phyloP scores from a whole-genome alignment of 2,113 vertebrate species.

The Silurus glanis region DNA sequence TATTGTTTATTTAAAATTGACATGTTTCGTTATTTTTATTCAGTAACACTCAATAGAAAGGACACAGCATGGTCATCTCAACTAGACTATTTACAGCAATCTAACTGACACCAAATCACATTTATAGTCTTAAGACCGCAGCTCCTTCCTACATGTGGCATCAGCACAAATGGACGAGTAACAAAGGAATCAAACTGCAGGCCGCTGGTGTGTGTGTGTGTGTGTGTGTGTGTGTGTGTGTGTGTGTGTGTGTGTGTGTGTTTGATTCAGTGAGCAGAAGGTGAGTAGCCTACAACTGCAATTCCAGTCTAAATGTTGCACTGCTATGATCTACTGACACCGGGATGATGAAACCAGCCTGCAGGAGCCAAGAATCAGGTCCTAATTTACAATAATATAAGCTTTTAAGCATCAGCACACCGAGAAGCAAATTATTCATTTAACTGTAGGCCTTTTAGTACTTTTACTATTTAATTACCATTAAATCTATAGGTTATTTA shows the following conservation, averaged over 20 bases:
- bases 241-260: neutral
- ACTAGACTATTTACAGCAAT: slow-evolving; percentile 73
- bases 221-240: neutral
- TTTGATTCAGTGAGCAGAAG: slow-evolving; percentile 8
- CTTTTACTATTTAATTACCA: neutral
- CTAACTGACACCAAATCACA: slow-evolving; percentile 70
- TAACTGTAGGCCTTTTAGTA: slow-evolving; percentile 7
- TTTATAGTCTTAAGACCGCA: slow-evolving; percentile 54
- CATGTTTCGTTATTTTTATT: slow-evolving; percentile 62
- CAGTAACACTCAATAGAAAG: slow-evolving; percentile 73
- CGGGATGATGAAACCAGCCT: slow-evolving; percentile 9
- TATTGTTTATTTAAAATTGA: slow-evolving; percentile 61
- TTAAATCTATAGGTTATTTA: neutral
- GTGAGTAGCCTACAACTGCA: neutral
- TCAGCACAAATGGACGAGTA: slow-evolving; percentile 47
- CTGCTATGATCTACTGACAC: slow-evolving; percentile 10
- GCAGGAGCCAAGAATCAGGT: slow-evolving; percentile 11
- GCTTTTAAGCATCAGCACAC: neutral
- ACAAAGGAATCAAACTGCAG: slow-evolving; percentile 54
- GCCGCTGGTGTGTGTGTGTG: slow-evolving; percentile 10
- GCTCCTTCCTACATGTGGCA: slow-evolving; percentile 46
- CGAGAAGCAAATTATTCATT: neutral
- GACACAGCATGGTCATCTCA: slow-evolving; percentile 71
- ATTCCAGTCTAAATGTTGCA: slow-evolving; percentile 7
- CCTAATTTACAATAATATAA: neutral